A percentile compares a stretch with the other conserved stretches of the same genome.
phyloP scores from a whole-genome alignment of 1,140 invertebrate genomes.

The Pentalonia nigronervosa region DNA sequence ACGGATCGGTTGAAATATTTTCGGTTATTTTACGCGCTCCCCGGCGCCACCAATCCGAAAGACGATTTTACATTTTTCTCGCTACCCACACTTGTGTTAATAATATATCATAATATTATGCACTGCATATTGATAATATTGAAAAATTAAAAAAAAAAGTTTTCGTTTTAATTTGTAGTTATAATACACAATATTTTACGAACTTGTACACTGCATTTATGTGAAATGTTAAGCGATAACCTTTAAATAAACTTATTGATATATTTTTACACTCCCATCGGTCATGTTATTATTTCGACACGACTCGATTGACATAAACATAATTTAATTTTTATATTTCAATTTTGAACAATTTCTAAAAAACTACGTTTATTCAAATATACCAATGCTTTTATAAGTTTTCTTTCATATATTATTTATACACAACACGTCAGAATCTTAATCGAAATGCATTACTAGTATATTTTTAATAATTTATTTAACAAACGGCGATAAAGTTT shows the following conservation, averaged over 20 bases:
- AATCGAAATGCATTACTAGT: background rate
- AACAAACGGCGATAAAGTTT: background rate
- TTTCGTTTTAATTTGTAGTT: background rate
- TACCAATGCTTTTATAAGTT: background rate
- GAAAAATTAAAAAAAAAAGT: background rate
- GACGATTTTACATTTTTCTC: background rate
- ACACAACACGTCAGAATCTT: background rate
- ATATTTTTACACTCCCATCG: background rate
- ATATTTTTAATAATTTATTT: constrained; percentile 8
- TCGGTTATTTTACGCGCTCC: too few species aligned
- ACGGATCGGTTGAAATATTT: too few species aligned
- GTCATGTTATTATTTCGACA: background rate
- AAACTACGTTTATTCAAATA: background rate
- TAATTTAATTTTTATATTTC: constrained; percentile 8
- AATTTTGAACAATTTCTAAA: background rate
- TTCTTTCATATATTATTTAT: constrained; percentile 9
- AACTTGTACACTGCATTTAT: background rate
- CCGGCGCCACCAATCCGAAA: background rate
- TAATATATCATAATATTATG: background rate
- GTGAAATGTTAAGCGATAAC: background rate
- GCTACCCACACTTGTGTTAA: background rate
- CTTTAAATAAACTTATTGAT: background rate
- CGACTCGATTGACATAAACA: background rate
- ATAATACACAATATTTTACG: background rate
- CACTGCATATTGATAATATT: background rate